Evolutionary conservation across 2,113 vertebrate species (phyloP).

Genomic region (Chunga burmeisteri): DNA sequence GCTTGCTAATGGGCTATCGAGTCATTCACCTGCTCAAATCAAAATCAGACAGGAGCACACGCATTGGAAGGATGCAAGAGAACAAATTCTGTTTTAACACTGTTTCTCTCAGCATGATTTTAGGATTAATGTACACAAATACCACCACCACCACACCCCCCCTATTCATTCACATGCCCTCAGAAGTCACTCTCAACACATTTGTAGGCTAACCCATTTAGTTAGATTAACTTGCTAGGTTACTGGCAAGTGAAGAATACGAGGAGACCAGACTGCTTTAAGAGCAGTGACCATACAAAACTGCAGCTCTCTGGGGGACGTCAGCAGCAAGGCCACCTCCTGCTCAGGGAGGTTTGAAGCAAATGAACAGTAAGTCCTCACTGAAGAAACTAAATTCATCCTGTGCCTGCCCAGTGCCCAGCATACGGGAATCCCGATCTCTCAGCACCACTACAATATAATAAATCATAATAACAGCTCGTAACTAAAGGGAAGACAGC

Average conservation of each 20-base stretch:
- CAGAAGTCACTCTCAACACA: background rate
- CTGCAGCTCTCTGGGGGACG: background rate
- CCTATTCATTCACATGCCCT: background rate
- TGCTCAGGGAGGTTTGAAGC: background rate
- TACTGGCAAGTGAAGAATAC: background rate
- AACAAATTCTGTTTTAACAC: background rate
- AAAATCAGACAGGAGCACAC: background rate
- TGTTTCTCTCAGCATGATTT: background rate
- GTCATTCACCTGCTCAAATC: slow-evolving; percentile 40
- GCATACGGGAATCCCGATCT: background rate
- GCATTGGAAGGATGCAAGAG: background rate
- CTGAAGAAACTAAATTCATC: background rate
- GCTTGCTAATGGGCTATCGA: background rate
- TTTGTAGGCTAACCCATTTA: background rate
- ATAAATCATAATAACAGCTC: background rate
- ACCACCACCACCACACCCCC: too few relatives aligned
- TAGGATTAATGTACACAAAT: background rate
- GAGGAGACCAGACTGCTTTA: background rate
- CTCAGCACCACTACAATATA: rapidly evolving
- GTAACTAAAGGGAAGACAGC: background rate
- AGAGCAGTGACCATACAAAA: background rate
- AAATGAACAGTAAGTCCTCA: background rate
- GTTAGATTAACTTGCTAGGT: background rate
- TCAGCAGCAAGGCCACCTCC: background rate
- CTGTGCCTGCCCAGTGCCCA: background rate